These are phyloP conservation scores for Caranx melampygus DNA, from an alignment of 2,113 vertebrate genomes.

Conservation along the genomic window DNA sequence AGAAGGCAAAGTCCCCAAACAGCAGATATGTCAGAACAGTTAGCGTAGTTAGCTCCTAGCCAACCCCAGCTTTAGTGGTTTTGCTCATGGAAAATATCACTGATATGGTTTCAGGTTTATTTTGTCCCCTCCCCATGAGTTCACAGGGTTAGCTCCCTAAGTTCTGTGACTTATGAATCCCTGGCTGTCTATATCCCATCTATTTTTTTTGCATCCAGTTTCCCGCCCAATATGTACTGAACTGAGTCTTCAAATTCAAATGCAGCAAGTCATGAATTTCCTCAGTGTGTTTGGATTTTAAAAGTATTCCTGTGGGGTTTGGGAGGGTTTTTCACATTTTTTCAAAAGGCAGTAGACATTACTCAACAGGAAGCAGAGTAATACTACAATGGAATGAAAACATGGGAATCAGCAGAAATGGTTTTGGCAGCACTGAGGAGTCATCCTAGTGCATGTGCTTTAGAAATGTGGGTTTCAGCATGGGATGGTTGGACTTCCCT, in stretches of 20 bases:
- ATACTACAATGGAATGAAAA: slow-evolving; percentile 17
- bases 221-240: background rate
- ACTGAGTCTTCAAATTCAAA: background rate
- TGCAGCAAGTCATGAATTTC: background rate
- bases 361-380: slow-evolving; percentile 28
- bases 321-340: background rate
- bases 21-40: too few relatives aligned
- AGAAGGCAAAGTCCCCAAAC: too few relatives aligned
- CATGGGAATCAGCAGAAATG: slow-evolving; percentile 15
- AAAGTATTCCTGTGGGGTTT: background rate
- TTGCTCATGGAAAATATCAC: too few relatives aligned
- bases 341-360: background rate
- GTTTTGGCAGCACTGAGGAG: background rate
- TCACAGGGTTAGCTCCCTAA: too few relatives aligned
- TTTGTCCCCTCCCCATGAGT: too few relatives aligned
- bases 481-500: slow-evolving; percentile 3
- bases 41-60: too few relatives aligned
- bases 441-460: slow-evolving; percentile 1
- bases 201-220: background rate
- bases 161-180: too few relatives aligned
- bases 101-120: too few relatives aligned
- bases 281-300: background rate
- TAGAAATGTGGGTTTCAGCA: slow-evolving; percentile 28
- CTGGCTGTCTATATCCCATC: too few relatives aligned
- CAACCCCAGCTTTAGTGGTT: too few relatives aligned